Conservation (phyloP, 2,797 vertebrate species). For the Gambelia wislizenii region DNA sequence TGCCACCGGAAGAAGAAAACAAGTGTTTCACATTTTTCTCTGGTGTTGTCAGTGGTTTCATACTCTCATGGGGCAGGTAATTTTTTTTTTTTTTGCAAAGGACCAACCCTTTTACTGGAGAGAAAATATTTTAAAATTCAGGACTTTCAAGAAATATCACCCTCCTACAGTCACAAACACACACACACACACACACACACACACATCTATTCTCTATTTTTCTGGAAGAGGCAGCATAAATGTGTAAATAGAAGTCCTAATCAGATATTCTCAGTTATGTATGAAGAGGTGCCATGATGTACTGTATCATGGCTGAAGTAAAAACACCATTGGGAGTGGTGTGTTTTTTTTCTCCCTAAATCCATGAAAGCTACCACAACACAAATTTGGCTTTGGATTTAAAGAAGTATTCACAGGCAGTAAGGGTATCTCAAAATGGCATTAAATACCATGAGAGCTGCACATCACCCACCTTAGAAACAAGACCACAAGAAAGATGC, state of each 20-base stretch:
- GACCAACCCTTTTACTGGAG: constrained; percentile 60
- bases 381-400: constrained; percentile 64
- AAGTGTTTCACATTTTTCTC: constrained; percentile 48
- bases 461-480: constrained; percentile 49
- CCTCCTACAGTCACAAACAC: background rate
- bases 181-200: no score
- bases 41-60: constrained; percentile 54
- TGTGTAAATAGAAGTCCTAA: constrained; percentile 72
- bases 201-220: constrained; percentile 59
- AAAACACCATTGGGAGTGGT: constrained; percentile 55
- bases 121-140: constrained; percentile 68
- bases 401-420: constrained; percentile 67
- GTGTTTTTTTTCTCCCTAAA: constrained; percentile 61
- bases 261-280: constrained; percentile 56
- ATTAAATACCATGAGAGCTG: constrained; percentile 61
- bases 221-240: constrained; percentile 66
- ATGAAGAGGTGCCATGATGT: constrained; percentile 70
- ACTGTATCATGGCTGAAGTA: constrained; percentile 69
- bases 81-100: constrained; percentile 57
- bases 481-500: constrained; percentile 54
- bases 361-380: constrained; percentile 29
- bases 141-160: constrained; percentile 68
- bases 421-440: constrained; percentile 63
- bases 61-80: constrained; percentile 61
- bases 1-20: constrained; percentile 39